Percentiles rank a stretch among this genome's conserved stretches.
phyloP scores from a whole-genome alignment of 1,140 invertebrate species.

The Cyphomyrmex costatus region DNA sequence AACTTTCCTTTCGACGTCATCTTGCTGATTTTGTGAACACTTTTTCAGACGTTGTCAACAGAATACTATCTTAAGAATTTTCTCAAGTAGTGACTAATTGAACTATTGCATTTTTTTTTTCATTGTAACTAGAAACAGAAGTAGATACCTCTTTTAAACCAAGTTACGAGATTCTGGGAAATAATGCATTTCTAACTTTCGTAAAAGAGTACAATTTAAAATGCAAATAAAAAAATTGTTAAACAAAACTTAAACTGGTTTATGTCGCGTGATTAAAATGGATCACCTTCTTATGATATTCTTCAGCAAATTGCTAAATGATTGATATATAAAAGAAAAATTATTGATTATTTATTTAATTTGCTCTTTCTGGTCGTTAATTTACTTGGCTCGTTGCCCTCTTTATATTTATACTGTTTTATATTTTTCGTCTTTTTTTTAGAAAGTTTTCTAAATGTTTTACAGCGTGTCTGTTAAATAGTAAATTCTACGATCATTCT shows the following conservation, averaged over 20 bases:
- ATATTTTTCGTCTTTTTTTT: not conserved
- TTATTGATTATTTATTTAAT: not conserved
- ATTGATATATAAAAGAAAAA: not conserved
- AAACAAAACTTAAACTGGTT: not conserved
- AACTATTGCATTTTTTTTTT: constrained; percentile 9
- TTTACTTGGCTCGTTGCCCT: too few relatives aligned
- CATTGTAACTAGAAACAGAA: not conserved
- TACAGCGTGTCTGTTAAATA: not conserved
- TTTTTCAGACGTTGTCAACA: constrained; percentile 11
- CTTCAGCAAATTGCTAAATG: not conserved
- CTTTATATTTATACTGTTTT: too few relatives aligned
- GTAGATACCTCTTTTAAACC: not conserved
- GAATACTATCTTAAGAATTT: constrained; percentile 8
- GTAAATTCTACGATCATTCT: not conserved
- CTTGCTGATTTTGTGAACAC: not conserved
- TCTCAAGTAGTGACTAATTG: not conserved
- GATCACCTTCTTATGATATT: not conserved
- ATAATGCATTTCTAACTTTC: constrained; percentile 9
- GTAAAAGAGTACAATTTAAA: not conserved
- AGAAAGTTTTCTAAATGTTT: not conserved
- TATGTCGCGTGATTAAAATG: not conserved
- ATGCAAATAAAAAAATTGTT: constrained; percentile 12
- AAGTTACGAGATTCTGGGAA: not conserved
- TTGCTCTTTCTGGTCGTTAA: too few relatives aligned
- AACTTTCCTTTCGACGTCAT: constrained; percentile 41